Base-by-base conservation (phyloP, 2,888 invertebrate genomes). In the Tipula confusa region DNA sequence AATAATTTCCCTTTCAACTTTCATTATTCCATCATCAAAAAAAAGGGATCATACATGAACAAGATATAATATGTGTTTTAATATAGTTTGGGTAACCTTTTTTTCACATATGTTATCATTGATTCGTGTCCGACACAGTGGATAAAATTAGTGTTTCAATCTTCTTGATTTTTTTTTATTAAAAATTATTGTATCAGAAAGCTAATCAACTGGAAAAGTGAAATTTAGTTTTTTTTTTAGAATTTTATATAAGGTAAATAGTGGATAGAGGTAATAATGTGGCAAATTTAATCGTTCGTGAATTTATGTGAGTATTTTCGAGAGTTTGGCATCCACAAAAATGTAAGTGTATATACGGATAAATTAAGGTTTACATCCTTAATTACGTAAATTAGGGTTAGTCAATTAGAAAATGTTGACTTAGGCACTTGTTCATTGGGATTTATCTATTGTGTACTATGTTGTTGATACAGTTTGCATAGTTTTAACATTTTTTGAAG, bases 1-100 rank as follows among this genome's bases (percentile, higher is more conserved):
- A 64, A 64, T 64, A 64, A 64, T 64, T 64, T 64, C 64, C 64
- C 43, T 43, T 43, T 43, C 43, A 43, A 43, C n/a, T 43, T 43
- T 43, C 43, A 43, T 43, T 64, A 64, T 64, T 18, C 64, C 24
- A 43, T 7, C 64, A 43, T 9, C 64, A 64, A 5, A 13, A 13
- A 64, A 43, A 64, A 64, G 24, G 64, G 64, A 64, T 64, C 64
- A 18, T 64, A 64, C 24, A 24, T 43, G 43, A 64, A 24, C 24
- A 24, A 64, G 24, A 64, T 24, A 24, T 64, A 64, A 64, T 64
- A 64, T 64, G 64, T 64, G 24, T 24, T 64, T 24, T 64, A 64
- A 64, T 64, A 24, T 43, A 43, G 64, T 64, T 33, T 64, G 64
- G 24, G 24, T 33, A 64, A 64, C 64, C 64, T 24, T 64, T 64